Percentiles rank a stretch among this genome's conserved stretches.
Evolutionary conservation across 2,888 invertebrate species (phyloP).

Genomic region (Dynastes maya): DNA sequence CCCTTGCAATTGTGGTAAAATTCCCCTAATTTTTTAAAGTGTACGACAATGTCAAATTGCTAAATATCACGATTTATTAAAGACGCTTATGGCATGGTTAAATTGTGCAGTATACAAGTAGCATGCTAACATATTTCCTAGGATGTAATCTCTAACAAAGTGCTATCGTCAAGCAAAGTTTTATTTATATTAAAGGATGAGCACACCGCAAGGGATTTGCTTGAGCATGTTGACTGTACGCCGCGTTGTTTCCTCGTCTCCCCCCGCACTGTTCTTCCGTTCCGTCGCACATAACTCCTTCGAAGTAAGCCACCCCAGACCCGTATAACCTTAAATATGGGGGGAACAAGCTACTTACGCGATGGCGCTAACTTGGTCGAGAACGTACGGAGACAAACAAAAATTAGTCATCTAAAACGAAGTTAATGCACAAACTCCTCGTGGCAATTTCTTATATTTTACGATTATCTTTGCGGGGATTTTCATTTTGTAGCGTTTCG

Average conservation of each 20-base stretch:
- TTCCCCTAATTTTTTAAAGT: too few relatives aligned
- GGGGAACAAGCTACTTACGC: slow-evolving; percentile 27
- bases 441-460: slow-evolving; percentile 45
- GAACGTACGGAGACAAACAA: slow-evolving; percentile 44
- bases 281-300: slow-evolving; percentile 17
- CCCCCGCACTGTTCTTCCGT: background rate
- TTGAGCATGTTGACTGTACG: slow-evolving; percentile 22
- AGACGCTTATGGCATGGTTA: too few relatives aligned
- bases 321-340: slow-evolving; percentile 29
- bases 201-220: slow-evolving; percentile 32
- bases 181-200: slow-evolving; percentile 37
- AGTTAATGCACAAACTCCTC: slow-evolving; percentile 41
- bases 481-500: slow-evolving; percentile 41
- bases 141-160: background rate
- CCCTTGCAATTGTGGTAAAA: too few relatives aligned
- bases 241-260: background rate
- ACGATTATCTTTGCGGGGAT: slow-evolving; percentile 44
- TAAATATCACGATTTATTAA: too few relatives aligned
- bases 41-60: too few relatives aligned
- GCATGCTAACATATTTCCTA: background rate
- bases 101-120: background rate
- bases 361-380: slow-evolving; percentile 1
- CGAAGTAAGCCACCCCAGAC: slow-evolving; percentile 1
- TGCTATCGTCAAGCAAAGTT: slow-evolving; percentile 18
- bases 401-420: slow-evolving; percentile 45